A percentile compares a stretch with the other conserved stretches of the same genome.
Conservation (phyloP, 2,888 invertebrate species). For the Phytoseiulus persimilis region DNA sequence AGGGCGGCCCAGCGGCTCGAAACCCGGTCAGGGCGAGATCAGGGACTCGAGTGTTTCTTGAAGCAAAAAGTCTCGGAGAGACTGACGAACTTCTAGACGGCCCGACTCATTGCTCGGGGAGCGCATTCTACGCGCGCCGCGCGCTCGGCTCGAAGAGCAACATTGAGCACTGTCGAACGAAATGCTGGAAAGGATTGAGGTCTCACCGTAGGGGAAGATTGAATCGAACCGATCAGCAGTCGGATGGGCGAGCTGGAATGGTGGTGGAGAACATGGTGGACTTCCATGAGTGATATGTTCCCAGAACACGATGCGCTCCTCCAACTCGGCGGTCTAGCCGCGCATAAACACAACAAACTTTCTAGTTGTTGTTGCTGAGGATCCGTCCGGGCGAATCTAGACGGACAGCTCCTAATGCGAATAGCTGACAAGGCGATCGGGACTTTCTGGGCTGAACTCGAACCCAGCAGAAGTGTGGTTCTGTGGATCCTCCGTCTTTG, state of each 20-base stretch:
- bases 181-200: too few species aligned
- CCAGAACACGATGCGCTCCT: neutral
- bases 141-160: neutral
- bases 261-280: neutral
- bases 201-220: too few species aligned
- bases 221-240: neutral
- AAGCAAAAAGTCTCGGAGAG: neutral
- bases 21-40: neutral
- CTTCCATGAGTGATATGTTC: neutral
- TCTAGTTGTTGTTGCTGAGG: neutral
- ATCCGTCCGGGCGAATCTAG: neutral
- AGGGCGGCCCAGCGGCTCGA: neutral
- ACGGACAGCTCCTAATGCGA: too few species aligned
- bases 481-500: too few species aligned
- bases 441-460: too few species aligned
- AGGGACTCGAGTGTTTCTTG: neutral
- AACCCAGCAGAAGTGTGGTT: too few species aligned
- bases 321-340: neutral
- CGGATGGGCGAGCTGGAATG: neutral
- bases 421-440: too few species aligned
- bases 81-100: neutral
- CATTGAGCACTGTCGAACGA: too few species aligned
- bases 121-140: neutral
- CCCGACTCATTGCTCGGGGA: neutral
- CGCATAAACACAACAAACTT: neutral